Evolutionary conservation across 2,888 invertebrate genomes (phyloP), one percentile per base, ranked within the genome.

Genomic region (Drosophila differens): DNA sequence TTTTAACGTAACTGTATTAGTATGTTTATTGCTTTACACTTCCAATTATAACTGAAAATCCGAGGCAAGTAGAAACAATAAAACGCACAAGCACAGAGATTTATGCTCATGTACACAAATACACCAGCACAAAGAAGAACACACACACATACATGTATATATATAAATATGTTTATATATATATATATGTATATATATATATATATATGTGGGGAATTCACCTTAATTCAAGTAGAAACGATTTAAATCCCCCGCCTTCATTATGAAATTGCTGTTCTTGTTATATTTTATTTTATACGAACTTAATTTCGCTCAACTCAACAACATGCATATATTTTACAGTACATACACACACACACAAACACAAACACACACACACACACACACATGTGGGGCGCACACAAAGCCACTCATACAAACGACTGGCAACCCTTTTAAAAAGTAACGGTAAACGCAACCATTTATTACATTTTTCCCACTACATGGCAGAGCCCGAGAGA

Each of bases 401-500:
- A 69, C 60, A 71, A 63, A 79, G 60, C 72, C 68, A 77, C 73
- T 76, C 76, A 63, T 79, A 80, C 81, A 75, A 74, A 72, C 78
- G 81, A 74, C 72, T 78, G 84, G 81, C 84, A 85, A 89, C 85
- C 89, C 85, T 86, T 85, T 85, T 83, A 67, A 82, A 85, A 85
- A 83, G 89, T 83, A 87, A 85, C 87, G 88, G 88, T 89, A 83
- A 87, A 85, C 90, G 88, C 85, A 87, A 76, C 88, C 87, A 87
- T 87, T 87, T 87, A 87, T 87, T 87, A 88, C 84, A 87, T 75
- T 85, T 63, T 63, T 71, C 74, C 72, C 70, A 69, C 74, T 63
- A 82, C 78, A 74, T 61, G 72, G 47, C 19, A 55, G 63, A 52
- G 59, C 53, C 33, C 9, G 49, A 63, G 57, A n/a, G 55, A 12